Conservation (phyloP, 2,888 invertebrate species). For the Coecobrya sp. region DNA sequence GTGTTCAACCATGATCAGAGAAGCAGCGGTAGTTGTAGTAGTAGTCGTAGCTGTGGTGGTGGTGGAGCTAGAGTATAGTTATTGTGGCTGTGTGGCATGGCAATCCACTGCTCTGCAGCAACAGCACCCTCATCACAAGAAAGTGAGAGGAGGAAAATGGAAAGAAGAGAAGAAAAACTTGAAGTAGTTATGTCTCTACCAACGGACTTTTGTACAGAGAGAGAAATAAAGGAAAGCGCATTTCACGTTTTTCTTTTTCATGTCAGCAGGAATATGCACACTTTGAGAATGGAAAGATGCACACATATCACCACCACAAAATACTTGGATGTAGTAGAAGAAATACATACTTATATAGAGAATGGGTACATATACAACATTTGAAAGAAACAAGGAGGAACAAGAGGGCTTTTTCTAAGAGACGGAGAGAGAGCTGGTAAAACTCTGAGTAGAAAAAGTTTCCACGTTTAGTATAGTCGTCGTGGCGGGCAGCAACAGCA, state of each 20-base stretch:
- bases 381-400: neutral
- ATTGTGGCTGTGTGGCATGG: conserved; percentile 16
- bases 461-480: no score
- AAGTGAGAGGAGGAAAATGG: conserved; percentile 48
- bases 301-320: neutral
- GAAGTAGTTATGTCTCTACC: conserved; percentile 16
- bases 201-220: neutral
- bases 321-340: no score
- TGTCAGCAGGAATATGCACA: neutral
- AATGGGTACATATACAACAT: neutral
- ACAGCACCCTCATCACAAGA: conserved; percentile 64
- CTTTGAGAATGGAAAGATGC: conserved; percentile 11
- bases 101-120: conserved; percentile 59
- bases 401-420: no score
- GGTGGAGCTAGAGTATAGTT: neutral
- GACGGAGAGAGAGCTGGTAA: no score
- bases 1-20: conserved; percentile 46
- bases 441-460: neutral
- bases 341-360: no score
- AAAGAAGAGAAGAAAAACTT: conserved; percentile 65
- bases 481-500: neutral
- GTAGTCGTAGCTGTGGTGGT: neutral
- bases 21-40: conserved; percentile 30
- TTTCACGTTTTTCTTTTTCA: neutral
- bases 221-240: conserved; percentile 47